phyloP scores from a whole-genome alignment of 2,797 vertebrate species.

The Meriones psammophilus region DNA sequence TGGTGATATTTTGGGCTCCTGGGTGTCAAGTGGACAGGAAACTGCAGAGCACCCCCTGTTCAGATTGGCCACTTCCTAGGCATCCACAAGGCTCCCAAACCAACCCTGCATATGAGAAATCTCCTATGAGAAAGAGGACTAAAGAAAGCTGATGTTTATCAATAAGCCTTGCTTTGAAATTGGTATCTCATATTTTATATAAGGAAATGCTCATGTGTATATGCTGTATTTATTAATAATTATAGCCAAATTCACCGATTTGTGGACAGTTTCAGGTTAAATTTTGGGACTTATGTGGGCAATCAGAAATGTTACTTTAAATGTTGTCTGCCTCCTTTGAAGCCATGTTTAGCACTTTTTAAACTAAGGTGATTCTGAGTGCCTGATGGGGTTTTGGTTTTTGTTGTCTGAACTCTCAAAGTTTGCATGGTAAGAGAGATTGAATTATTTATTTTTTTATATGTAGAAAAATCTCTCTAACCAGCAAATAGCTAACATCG shows the following conservation, averaged over 20 bases:
- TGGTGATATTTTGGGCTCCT: not conserved
- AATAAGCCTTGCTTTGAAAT: conserved; percentile 67
- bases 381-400: conserved; percentile 28
- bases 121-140: conserved; percentile 3
- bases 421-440: conserved; percentile 65
- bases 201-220: conserved; percentile 74
- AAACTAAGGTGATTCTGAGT: conserved; percentile 41
- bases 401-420: conserved; percentile 40
- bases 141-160: conserved; percentile 23
- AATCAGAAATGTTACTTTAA: conserved; percentile 70
- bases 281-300: conserved; percentile 36
- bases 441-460: conserved; percentile 77
- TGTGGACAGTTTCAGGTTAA: conserved; percentile 73
- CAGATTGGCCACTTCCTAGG: not conserved
- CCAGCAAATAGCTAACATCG: conserved; percentile 55
- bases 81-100: conserved; percentile 33
- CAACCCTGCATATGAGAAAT: not conserved
- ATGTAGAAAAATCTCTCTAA: conserved; percentile 58
- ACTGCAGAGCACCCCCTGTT: not conserved
- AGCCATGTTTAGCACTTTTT: conserved; percentile 74
- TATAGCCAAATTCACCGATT: conserved; percentile 67
- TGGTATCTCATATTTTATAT: conserved; percentile 72
- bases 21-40: conserved; percentile 3
- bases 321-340: conserved; percentile 62
- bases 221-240: conserved; percentile 79